Evolutionary conservation across 2,888 invertebrate genomes (phyloP), one percentile per base, ranked within the genome.

Genomic region (Lasioglossum vierecki): DNA sequence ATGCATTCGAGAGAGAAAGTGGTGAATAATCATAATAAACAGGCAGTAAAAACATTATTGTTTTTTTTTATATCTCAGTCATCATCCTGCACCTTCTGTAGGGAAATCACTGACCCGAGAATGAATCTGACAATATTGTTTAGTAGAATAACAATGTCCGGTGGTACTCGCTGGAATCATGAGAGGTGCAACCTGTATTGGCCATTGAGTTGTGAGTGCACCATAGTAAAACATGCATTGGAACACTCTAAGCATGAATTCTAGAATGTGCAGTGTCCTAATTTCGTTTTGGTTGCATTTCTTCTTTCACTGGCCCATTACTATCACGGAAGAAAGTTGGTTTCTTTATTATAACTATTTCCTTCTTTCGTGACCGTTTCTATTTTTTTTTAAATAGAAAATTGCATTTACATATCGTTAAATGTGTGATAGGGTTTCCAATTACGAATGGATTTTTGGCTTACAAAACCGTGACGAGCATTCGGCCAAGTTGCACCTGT

Each of bases 401-500:
- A 5, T 66, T n/a, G 15, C 49, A 35, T 79, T 70, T 57, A 22
- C 49, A 35, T 26, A 30, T 39, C 44, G 1, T 75, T 39, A 44
- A 72, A 76, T 44, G 26, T 81, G n/a, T 57, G 41, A 70, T 53
- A 91, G 90, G 76, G 13, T 71, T 71, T 18, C 39, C 39, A 9
- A 26, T 39, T n/a, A 22, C 88, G 6, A 87, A 76, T 72, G 83
- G 78, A 41, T 91, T 92, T 80, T 79, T 92, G 35, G 83, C 91
- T 15, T 90, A 91, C 70, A 91, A 89, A 84, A 89, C 91, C 0
- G 82, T 88, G 72, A 80, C 89, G 11, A 76, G 90, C 49, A 84
- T 72, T 68, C 92, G 93, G 76, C 90, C 88, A 79, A 68, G 90
- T 15, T 94, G 94, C 76, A 82, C 49, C 1, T 94, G 93, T 73